Base-by-base conservation (phyloP, 2,888 invertebrate genomes). In the Drosophila demipolita region DNA sequence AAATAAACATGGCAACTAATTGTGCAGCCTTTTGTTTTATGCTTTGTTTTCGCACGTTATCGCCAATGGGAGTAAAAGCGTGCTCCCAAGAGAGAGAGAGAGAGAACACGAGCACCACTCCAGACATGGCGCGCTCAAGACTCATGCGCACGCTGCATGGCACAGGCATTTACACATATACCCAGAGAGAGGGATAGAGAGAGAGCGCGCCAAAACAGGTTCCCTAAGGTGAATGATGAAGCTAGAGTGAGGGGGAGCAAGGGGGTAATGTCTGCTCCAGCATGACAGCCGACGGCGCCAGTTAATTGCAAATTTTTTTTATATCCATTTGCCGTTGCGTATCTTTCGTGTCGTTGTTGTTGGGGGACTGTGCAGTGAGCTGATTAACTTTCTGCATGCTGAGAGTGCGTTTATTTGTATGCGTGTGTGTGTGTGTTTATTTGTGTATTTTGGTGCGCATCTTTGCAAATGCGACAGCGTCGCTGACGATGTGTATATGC, bases 331-430 rank as follows among this genome's bases (percentile, higher is more conserved):
- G 35, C 61, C 61, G 71, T 73, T 75, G 73, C 64, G 67, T 66
- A 80, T 80, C 68, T 80, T 70, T 69, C 67, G 53, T 36, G 66
- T 70, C 61, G 54, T 55, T 53, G 53, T 58, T 68, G 62, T 61
- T 57, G 65, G 67, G 69, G 57, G 48, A 68, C 63, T 80, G 77
- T 76, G 77, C 66, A 80, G 64, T 70, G 68, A 62, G 74, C 85
- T 86, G 85, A 86, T 86, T 86, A 86, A 89, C 87, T 87, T 85
- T 89, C 89, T 81, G 89, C 89, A 82, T 86, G 87, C 82, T 87
- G 87, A 72, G 67, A 62, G 65, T 82, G 80, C 66, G 66, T 72
- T 63, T 57, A 40, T 67, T 64, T 71, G 62, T 48, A 35, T 29
- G 64, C 17, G 8, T 63, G 64, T 67, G 50, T 23, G 48, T 66